Evolutionary conservation across 1,140 invertebrate genomes (phyloP).

Genomic region (Sarcophaga bullata): DNA sequence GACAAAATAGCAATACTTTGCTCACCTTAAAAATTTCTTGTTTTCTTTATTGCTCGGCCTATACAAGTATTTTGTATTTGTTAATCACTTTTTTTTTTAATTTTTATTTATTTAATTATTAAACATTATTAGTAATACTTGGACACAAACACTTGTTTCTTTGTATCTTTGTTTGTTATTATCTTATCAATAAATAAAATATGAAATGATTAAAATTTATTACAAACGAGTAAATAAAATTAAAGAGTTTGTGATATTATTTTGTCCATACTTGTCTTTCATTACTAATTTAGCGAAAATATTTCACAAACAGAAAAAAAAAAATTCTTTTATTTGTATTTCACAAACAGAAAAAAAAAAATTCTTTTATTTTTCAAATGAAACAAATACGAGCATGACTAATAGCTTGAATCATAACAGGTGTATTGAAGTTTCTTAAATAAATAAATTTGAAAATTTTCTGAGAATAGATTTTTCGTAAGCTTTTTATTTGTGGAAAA

Average conservation of each 20-base stretch:
- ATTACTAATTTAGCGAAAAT: too few relatives aligned
- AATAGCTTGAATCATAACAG: constrained; percentile 1
- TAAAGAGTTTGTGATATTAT: background rate
- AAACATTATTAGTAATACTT: background rate
- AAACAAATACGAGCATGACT: background rate
- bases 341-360: too few relatives aligned
- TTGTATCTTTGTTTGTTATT: background rate
- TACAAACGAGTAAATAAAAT: background rate
- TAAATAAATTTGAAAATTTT: background rate
- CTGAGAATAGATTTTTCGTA: too few relatives aligned
- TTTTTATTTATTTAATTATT: background rate
- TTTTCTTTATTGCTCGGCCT: too few relatives aligned
- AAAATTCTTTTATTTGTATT: too few relatives aligned
- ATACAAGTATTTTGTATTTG: too few relatives aligned
- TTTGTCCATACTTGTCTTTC: too few relatives aligned
- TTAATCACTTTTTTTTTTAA: background rate
- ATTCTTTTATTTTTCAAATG: too few relatives aligned
- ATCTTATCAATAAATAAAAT: background rate
- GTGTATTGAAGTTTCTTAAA: background rate
- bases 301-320: too few relatives aligned
- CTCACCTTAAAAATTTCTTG: too few relatives aligned
- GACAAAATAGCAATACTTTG: too few relatives aligned
- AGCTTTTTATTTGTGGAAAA: too few relatives aligned
- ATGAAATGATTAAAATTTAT: background rate
- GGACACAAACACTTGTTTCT: background rate